Percentiles rank a stretch among this genome's conserved stretches.
Evolutionary conservation across 2,888 invertebrate genomes (phyloP).

Genomic region (Poecilus cupreus): DNA sequence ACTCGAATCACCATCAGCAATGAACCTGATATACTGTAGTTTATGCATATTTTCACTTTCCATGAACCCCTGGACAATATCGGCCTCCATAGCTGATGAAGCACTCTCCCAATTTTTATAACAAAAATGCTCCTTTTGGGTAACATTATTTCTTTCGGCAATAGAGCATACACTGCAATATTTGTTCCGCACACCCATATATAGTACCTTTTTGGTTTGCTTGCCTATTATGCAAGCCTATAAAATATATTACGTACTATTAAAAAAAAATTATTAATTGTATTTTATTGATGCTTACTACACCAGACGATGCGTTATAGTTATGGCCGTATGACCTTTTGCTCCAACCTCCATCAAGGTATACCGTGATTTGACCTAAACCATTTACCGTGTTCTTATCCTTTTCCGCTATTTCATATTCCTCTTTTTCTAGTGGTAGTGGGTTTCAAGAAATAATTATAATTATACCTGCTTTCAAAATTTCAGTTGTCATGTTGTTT

Average conservation of each 20-base stretch:
- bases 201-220: too few species aligned
- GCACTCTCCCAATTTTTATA: too few species aligned
- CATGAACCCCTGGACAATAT: too few species aligned
- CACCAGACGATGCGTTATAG: too few species aligned
- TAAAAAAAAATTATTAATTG: conserved; percentile 15
- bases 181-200: too few species aligned
- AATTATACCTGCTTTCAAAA: too few species aligned
- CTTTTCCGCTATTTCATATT: conserved; percentile 15
- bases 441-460: not conserved
- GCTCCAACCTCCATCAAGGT: conserved; percentile 46
- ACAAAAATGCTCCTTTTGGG: conserved; percentile 67
- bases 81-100: conserved; percentile 67
- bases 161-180: too few species aligned
- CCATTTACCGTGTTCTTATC: conserved; percentile 11
- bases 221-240: too few species aligned
- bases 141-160: conserved; percentile 47
- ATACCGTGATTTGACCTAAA: conserved; percentile 32
- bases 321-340: too few species aligned
- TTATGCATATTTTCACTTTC: too few species aligned
- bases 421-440: not conserved
- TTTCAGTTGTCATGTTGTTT: not conserved
- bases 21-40: conserved; percentile 65
- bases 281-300: too few species aligned
- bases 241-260: not conserved
- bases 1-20: conserved; percentile 69